These are phyloP conservation scores for Parnassius smintheus DNA, from an alignment of 2,888 invertebrate genomes.

Conservation along the genomic window DNA sequence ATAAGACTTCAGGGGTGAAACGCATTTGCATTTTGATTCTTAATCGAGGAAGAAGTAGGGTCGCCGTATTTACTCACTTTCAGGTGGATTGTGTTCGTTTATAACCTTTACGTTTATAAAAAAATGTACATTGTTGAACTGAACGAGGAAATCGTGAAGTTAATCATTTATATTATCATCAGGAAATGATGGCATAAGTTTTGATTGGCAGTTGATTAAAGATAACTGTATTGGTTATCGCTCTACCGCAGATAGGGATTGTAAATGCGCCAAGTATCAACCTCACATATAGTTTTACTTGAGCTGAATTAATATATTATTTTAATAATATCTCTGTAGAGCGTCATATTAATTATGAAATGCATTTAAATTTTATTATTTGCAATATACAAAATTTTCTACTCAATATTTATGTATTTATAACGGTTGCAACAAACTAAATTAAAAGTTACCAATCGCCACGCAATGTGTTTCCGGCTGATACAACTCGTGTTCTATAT, in stretches of 20 bases:
- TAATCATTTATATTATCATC: constrained; percentile 23
- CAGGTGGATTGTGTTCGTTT: too few relatives aligned
- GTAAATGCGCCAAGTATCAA: too few relatives aligned
- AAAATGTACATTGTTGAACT: background rate
- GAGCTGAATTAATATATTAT: constrained; percentile 10
- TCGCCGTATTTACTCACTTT: too few relatives aligned
- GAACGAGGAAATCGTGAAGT: constrained; percentile 6
- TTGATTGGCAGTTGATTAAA: constrained; percentile 22
- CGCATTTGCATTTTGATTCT: too few relatives aligned
- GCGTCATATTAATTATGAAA: background rate
- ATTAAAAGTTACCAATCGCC: constrained; percentile 16
- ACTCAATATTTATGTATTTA: background rate
- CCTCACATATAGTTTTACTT: background rate
- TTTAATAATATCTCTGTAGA: too few relatives aligned
- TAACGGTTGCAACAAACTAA: constrained; percentile 3
- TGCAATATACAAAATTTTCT: background rate
- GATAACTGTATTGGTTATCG: too few relatives aligned
- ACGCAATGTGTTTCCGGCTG: constrained; percentile 11
- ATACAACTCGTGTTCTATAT: constrained; percentile 1
- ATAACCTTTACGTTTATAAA: too few relatives aligned
- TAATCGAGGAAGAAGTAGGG: too few relatives aligned
- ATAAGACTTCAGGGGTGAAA: too few relatives aligned
- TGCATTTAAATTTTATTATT: constrained; percentile 9
- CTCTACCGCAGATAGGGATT: too few relatives aligned
- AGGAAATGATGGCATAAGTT: constrained; percentile 32